Base-by-base conservation (phyloP, 2,113 vertebrate genomes). In the Phoenicopterus ruber region DNA sequence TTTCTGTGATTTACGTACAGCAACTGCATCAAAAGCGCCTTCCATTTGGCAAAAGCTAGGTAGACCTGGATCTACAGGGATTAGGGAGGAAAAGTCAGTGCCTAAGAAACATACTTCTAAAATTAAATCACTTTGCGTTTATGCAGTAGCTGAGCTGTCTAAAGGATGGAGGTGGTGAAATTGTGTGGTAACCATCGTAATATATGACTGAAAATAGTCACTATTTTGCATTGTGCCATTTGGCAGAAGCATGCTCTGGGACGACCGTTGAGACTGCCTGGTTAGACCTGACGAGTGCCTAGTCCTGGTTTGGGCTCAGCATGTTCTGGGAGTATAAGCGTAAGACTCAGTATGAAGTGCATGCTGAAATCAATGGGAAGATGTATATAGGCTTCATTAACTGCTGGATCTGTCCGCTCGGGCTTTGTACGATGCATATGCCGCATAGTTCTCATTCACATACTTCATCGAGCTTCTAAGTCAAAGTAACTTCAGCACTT, bases 101-200 rank as follows among this genome's bases (percentile, higher is more conserved):
- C 24, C 55, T 81, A 69, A 71, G 49, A 80, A 82, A 47, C 54
- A 21, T 6, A 63, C 72, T 63, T 17, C 31, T 59, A 85, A 87
- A 95, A 93, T 76, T 36, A 55, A 63, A 76, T 50, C 31, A 50
- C 0, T 28, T n/a, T 85, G 16, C 13, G 17, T 67, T 79, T 40
- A 17, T 67, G 9, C 9, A 10, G 12, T 57, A 89, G 25, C 29
- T 65, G 59, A 78, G 20, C 36, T 94, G 34, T 66, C 29, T 66
- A 42, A 14, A 42, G 42, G 42, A 14, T 12, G 14, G 11, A 54
- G 24, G 29, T 74, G 44, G 0, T 36, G 21, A 13, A 66, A 59
- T 17, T 38, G 44, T 63, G 49, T 66, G 42, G 44, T 17, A 74
- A 71, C 11, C 34, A 19, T 44, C 0, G 0, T 32, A 59, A 86